Evolutionary conservation across 1,140 invertebrate species (phyloP), one percentile per base, ranked within the genome.

Genomic region (Micrasema longulum): DNA sequence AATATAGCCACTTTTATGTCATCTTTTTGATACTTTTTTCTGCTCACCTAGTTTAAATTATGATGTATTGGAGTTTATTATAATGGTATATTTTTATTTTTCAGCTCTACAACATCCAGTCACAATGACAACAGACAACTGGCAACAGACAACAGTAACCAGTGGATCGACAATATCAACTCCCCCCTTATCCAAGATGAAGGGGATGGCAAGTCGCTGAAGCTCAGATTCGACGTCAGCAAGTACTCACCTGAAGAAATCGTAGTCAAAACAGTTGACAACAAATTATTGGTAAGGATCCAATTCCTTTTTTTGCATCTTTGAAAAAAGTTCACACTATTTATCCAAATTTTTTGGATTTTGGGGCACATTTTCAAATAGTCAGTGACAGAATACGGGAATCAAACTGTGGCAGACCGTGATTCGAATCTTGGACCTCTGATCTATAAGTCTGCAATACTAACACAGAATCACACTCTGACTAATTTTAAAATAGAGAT

Each of bases 241-340:
- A 94, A 97, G 84, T 97, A 97, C 82, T 91, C 92, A 52, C 95
- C 95, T 10, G 95, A 97, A 80, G 95, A 98, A 87, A 97, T 98
- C 81, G 93, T 97, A 77, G 95, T 98, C 63, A 97, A 97, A 85
- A 97, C 95, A 74, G 95, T 97, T 60, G 95, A 97, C 85, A 97
- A 97, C 84, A 97, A 97, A 88, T 88, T 97, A 75, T 87, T 97
- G 89, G 95, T 97, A 84, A 90, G 91, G 47, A 23, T 47, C 1
- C 10, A 1, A 52, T 11, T 22, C 48, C 4, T n/a, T 53, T 11
- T 53, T 53, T 22, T 6, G n/a, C n/a, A n/a, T n/a, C n/a, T n/a
- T n/a, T n/a, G n/a, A n/a, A 38, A 38, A 7, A 38, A 7, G 36
- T 38, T 12, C 12, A 38, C 6, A 7, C 12, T 38, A 38, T 38